A percentile compares a stretch with the other conserved stretches of the same genome.
Conservation (phyloP, 2,797 vertebrate genomes). For the Enteromius fasciolatus region DNA sequence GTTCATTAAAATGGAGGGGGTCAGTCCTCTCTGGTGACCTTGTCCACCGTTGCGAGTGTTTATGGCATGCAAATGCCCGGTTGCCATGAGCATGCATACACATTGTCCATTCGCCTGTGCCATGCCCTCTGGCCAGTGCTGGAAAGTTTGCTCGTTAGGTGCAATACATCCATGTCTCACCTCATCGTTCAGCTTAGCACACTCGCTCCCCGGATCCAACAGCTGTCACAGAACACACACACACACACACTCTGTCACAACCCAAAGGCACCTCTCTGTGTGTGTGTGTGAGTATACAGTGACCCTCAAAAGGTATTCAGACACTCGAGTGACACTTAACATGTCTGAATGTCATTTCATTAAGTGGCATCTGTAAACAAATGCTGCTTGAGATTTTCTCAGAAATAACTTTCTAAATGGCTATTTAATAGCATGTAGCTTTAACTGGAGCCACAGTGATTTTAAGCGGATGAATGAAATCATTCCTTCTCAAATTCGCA, state of each 20-base stretch:
- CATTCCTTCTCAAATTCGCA: background rate
- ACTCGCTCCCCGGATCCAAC: conserved; percentile 17
- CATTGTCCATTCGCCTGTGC: background rate
- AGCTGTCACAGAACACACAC: conserved; percentile 41
- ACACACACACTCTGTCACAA: background rate
- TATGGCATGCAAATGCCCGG: conserved; percentile 13
- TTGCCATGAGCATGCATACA: conserved; percentile 35
- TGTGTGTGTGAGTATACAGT: background rate
- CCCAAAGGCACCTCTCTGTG: no score
- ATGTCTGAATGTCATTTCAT: conserved; percentile 26
- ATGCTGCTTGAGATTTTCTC: background rate
- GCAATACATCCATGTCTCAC: conserved; percentile 14
- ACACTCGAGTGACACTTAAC: conserved; percentile 3
- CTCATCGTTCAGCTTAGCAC: conserved; percentile 35
- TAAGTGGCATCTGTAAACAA: background rate
- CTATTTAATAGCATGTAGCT: background rate
- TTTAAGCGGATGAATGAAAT: conserved; percentile 3
- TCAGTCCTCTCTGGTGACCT: conserved; percentile 32
- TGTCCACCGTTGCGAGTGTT: conserved; percentile 30
- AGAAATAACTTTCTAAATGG: background rate
- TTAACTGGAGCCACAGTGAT: background rate
- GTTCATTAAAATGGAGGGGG: conserved; percentile 35
- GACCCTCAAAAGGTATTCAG: conserved; percentile 9
- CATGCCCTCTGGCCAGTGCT: conserved; percentile 40
- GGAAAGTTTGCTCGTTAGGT: conserved; percentile 40